A percentile compares a stretch with the other conserved stretches of the same genome.
Conservation (phyloP, 2,797 vertebrate species). For the Sciaenops ocellatus region DNA sequence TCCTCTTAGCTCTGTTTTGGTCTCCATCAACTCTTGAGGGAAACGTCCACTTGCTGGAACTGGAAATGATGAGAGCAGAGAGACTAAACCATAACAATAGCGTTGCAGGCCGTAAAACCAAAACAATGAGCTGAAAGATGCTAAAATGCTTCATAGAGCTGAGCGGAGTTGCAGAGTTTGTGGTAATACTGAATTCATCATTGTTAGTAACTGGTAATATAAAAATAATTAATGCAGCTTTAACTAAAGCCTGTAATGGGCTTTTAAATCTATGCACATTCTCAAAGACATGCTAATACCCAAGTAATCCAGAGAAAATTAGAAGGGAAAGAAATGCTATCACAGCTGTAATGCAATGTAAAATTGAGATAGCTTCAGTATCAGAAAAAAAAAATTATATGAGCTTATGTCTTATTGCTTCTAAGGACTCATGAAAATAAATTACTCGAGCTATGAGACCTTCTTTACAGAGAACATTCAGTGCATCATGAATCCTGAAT, state of each 20-base stretch:
- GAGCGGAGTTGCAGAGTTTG: not conserved
- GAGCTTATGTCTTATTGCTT: constrained; percentile 6
- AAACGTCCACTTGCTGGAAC: not conserved
- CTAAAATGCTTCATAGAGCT: not conserved
- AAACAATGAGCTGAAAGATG: not conserved
- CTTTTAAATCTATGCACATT: constrained; percentile 7
- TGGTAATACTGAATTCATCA: not conserved
- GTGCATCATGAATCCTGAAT: constrained; percentile 30
- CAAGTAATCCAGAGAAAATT: constrained; percentile 2
- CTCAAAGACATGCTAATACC: not conserved
- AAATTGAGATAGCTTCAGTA: not conserved
- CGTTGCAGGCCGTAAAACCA: not conserved
- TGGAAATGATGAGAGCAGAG: not conserved
- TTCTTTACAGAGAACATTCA: constrained; percentile 16
- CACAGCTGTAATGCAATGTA: constrained; percentile 3
- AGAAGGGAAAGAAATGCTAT: not conserved
- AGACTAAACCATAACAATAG: not conserved
- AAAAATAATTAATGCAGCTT: not conserved
- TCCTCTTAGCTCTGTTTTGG: too few species aligned
- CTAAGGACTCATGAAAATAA: constrained; percentile 9
- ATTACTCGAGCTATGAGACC: constrained; percentile 1
- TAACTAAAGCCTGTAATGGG: not conserved
- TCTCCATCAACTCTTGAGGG: not conserved
- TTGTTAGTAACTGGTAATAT: not conserved
- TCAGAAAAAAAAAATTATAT: not conserved